Evolutionary conservation across 2,797 vertebrate genomes (phyloP), one percentile per base, ranked within the genome.

Genomic region (Mormyrops boulengeri): DNA sequence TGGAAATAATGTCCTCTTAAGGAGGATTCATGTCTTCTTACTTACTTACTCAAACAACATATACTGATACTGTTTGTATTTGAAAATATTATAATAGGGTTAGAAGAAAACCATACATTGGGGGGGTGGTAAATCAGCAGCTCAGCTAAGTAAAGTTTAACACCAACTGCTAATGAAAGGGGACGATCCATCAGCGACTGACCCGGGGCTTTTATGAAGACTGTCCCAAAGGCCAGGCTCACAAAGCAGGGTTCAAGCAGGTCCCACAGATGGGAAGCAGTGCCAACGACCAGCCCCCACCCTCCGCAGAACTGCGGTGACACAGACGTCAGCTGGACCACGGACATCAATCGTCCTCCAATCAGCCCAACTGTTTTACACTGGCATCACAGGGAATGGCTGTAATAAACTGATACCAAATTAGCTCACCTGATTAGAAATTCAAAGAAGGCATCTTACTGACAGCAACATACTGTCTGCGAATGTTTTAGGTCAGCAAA

Each of bases 381-480:
- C 84, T 3, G 2, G 49, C 84, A 85, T 52, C 82, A 22, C 19
- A 50, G 11, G 44, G 49, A 22, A 22, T 7, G 41, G 44, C 41
- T 85, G 49, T 52, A 49, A 85, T 50, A 12, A 52, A 52, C 44
- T 12, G 82, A 22, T 47, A 85, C n/a, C 44, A 52, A 52, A 85
- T 26, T 17, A 85, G 77, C 77, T n/a, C 49, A 85, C 12, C 84
- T 22, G 49, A 53, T 85, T 52, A 53, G 26, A 85, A 52, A 50
- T 30, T 85, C 84, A 47, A 85, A 52, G 53, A 7, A 11, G 49
- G 84, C 22, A 0, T 85, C 84, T 52, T 85, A 49, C 47, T 85
- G 84, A 50, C 84, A 85, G 84, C 84, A 85, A 50, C 84, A 85
- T 52, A 26, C 84, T 85, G 84, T 85, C 84, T 85, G 49, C 11